Percentiles rank a stretch among this genome's conserved stretches.
Evolutionary conservation across 37 sponge, comb jelly and placozoan genomes (phyloP).

Genomic region (Chondrilla cf. caribensis): DNA sequence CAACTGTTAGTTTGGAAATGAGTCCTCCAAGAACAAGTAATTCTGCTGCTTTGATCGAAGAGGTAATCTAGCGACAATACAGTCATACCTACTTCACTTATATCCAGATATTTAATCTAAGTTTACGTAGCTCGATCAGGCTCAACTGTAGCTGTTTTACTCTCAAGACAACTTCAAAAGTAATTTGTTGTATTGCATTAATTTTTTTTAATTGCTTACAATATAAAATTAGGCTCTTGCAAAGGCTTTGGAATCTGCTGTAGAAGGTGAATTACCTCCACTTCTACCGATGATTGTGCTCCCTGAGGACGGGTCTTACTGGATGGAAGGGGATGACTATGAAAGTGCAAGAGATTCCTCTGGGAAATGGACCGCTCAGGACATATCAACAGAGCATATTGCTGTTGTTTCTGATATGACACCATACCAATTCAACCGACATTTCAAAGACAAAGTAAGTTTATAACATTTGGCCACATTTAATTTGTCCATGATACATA

Average conservation of each 20-base stretch:
- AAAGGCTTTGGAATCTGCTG: background rate
- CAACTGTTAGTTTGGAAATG: too few relatives aligned
- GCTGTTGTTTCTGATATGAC: conserved; percentile 35
- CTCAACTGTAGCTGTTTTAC: too few relatives aligned
- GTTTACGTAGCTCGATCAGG: too few relatives aligned
- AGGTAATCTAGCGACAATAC: background rate
- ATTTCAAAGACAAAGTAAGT: conserved; percentile 53
- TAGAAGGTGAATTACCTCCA: background rate
- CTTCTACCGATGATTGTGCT: conserved; percentile 28
- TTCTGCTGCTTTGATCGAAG: background rate
- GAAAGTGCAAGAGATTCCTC: conserved; percentile 30
- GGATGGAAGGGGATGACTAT: conserved; percentile 46
- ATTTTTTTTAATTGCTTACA: background rate
- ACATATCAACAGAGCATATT: conserved; percentile 69
- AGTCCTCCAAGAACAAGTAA: background rate
- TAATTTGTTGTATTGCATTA: too few relatives aligned
- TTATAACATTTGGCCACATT: too few relatives aligned
- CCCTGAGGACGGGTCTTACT: conserved; percentile 41
- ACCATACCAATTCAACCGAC: conserved; percentile 33
- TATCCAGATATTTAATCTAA: too few relatives aligned
- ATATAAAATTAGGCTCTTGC: background rate
- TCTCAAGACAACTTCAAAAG: too few relatives aligned
- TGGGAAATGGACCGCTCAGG: conserved; percentile 56
- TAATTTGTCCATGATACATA: background rate
- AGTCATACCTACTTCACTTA: background rate